phyloP scores from a whole-genome alignment of 1,140 invertebrate species.

The Hestina assimilis region DNA sequence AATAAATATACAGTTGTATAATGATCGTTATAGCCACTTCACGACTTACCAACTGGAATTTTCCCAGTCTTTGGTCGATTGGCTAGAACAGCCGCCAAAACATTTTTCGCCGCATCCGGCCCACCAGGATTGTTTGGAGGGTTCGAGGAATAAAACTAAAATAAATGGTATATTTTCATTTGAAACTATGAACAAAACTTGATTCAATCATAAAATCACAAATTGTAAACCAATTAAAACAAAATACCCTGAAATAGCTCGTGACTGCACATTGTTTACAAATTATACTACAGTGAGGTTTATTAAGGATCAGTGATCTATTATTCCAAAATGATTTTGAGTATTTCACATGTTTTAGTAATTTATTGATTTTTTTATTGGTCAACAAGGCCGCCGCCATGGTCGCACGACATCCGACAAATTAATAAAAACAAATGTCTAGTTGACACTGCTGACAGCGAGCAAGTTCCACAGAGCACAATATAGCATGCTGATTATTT shows the following conservation, averaged over 20 bases:
- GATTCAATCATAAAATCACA: not conserved
- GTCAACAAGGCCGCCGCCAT: conserved; percentile 66
- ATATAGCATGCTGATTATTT: no score
- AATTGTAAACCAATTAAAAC: conserved; percentile 2
- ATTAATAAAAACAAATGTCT: conserved; percentile 6
- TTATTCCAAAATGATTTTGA: conserved; percentile 40
- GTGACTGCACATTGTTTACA: conserved; percentile 60
- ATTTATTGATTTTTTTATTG: conserved; percentile 60
- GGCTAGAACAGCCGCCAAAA: conserved; percentile 71
- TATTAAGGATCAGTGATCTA: conserved; percentile 51
- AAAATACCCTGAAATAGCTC: conserved; percentile 55
- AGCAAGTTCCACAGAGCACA: no score
- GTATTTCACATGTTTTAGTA: conserved; percentile 58
- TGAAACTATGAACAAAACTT: conserved; percentile 6
- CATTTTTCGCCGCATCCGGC: conserved; percentile 67
- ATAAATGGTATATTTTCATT: conserved; percentile 13
- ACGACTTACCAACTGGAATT: conserved; percentile 71
- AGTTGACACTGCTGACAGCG: conserved; percentile 17
- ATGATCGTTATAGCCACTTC: not conserved
- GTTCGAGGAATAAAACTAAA: conserved; percentile 58
- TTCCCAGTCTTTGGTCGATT: conserved; percentile 74
- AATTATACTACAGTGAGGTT: conserved; percentile 48
- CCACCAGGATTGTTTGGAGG: conserved; percentile 41
- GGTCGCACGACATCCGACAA: conserved; percentile 28
- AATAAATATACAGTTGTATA: not conserved